phyloP scores from a whole-genome alignment of 2,888 invertebrate species.

The Cremastinae sp. region DNA sequence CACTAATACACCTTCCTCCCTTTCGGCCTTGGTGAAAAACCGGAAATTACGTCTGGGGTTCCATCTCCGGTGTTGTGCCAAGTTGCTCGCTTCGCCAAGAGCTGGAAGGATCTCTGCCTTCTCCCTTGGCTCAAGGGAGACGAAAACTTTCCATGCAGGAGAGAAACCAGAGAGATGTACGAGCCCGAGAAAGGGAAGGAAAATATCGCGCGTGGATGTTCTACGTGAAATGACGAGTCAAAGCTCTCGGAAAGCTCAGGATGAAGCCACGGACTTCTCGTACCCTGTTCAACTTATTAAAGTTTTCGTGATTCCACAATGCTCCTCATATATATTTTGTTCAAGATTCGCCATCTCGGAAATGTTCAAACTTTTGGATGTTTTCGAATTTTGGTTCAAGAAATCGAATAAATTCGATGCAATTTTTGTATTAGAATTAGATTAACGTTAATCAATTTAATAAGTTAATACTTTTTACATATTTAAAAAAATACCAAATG shows the following conservation, averaged over 20 bases:
- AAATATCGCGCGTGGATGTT: constrained; percentile 66
- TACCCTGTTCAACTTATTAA: constrained; percentile 70
- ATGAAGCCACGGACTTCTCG: constrained; percentile 20
- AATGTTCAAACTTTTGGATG: too few species aligned
- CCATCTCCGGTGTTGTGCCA: constrained; percentile 79
- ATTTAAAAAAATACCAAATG: too few species aligned
- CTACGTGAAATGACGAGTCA: constrained; percentile 56
- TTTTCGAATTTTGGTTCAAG: too few species aligned
- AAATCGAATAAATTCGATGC: too few species aligned
- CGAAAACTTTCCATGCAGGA: constrained; percentile 23
- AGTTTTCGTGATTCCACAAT: constrained; percentile 66
- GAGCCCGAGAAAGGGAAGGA: constrained; percentile 31
- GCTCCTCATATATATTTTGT: not conserved
- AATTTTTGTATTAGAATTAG: too few species aligned
- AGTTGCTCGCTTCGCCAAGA: constrained; percentile 70
- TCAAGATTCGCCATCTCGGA: too few species aligned
- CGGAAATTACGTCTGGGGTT: constrained; percentile 79
- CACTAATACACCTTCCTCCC: constrained; percentile 9
- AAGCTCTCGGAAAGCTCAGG: constrained; percentile 35
- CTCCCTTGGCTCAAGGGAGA: constrained; percentile 40
- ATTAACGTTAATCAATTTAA: too few species aligned
- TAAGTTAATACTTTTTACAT: too few species aligned
- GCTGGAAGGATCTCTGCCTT: constrained; percentile 53
- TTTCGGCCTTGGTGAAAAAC: constrained; percentile 66
- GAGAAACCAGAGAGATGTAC: not conserved